Percentiles rank a stretch among this genome's conserved stretches.
phyloP scores from a whole-genome alignment of 1,140 invertebrate species.

The Caenorhabditis elegans region DNA sequence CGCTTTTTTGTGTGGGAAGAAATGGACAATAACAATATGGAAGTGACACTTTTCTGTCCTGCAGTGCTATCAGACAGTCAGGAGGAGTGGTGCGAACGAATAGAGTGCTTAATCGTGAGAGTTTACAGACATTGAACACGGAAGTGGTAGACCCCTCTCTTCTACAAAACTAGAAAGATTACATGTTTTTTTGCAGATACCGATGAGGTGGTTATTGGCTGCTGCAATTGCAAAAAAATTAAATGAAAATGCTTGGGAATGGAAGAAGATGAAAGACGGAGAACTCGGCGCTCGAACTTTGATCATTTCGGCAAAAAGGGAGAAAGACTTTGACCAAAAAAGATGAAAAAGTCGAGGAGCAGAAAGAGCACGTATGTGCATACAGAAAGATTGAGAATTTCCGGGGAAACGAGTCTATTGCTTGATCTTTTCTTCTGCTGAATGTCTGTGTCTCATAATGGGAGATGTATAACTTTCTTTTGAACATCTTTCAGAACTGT shows the following conservation, averaged over 20 bases:
- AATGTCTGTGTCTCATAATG: neutral
- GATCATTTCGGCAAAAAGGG: neutral
- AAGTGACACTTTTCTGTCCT: neutral
- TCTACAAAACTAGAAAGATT: conserved; percentile 28
- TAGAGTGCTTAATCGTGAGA: neutral
- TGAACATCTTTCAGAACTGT: too few species aligned
- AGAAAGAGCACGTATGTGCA: conserved; percentile 1
- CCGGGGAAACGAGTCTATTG: neutral
- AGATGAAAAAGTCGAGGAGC: neutral
- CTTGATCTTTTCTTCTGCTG: neutral
- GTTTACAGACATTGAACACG: conserved; percentile 11
- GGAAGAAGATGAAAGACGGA: neutral
- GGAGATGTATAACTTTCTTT: too few species aligned
- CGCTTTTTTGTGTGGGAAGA: neutral
- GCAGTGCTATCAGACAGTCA: conserved; percentile 13
- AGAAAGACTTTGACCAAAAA: neutral
- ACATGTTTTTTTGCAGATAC: conserved; percentile 18
- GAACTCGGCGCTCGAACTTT: neutral
- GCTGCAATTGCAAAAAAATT: conserved; percentile 6
- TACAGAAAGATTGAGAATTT: neutral
- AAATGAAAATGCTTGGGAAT: neutral
- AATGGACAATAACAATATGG: neutral
- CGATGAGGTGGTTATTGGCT: neutral
- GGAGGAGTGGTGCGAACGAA: neutral
- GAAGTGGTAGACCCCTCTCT: neutral